These are phyloP conservation scores for Anoplophora glabripennis DNA, from an alignment of 1,140 invertebrate genomes.

Conservation along the genomic window DNA sequence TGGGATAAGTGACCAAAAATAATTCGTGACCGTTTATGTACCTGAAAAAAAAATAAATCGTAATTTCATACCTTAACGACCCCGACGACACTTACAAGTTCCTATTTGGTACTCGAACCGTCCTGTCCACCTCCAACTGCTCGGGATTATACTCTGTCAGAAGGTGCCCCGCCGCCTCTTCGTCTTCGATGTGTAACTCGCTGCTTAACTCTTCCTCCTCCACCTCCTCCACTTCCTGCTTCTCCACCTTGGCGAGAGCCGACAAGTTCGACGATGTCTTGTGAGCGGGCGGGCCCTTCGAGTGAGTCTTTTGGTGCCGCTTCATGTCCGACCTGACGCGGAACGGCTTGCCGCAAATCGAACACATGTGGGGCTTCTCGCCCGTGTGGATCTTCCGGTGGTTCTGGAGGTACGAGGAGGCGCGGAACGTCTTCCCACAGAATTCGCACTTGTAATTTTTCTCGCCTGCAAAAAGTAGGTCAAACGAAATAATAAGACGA, in stretches of 20 bases:
- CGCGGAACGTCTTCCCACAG: constrained; percentile 79
- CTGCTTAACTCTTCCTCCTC: constrained; percentile 33
- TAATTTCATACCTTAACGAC: not conserved
- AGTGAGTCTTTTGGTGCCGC: constrained; percentile 79
- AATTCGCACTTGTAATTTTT: constrained; percentile 85
- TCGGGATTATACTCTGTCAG: constrained; percentile 23
- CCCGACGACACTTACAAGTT: constrained; percentile 20
- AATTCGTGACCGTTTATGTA: constrained; percentile 39
- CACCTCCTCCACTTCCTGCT: constrained; percentile 23
- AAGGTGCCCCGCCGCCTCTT: constrained; percentile 26
- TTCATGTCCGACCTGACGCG: constrained; percentile 84
- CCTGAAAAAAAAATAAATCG: constrained; percentile 26
- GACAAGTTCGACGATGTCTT: constrained; percentile 5
- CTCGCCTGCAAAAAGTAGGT: constrained; percentile 54
- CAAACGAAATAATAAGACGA: not conserved
- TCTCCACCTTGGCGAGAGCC: constrained; percentile 11
- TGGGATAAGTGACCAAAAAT: constrained; percentile 38
- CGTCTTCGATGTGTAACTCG: constrained; percentile 34
- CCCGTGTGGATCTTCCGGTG: constrained; percentile 90
- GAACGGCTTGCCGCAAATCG: constrained; percentile 78
- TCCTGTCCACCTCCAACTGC: constrained; percentile 23
- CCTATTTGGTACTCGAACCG: constrained; percentile 24
- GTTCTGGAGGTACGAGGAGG: constrained; percentile 79
- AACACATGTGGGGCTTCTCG: constrained; percentile 76
- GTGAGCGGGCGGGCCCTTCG: constrained; percentile 11